Evolutionary conservation across 2,797 vertebrate species (phyloP), one percentile per base, ranked within the genome.

Genomic region (Haliaeetus vocifer): DNA sequence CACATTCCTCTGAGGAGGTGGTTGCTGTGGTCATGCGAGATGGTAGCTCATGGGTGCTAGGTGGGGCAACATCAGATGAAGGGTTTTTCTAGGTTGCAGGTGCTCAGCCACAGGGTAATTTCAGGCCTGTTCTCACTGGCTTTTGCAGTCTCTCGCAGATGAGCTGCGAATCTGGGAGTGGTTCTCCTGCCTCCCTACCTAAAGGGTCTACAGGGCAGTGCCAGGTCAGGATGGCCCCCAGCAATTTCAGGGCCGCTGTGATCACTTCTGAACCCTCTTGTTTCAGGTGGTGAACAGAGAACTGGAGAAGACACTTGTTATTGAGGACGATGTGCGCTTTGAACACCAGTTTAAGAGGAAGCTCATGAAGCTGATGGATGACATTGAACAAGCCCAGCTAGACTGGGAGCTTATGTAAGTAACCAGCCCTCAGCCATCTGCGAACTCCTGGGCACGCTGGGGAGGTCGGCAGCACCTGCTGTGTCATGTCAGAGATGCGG

Each of bases 341-440:
- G 99, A 99, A 85, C 98, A 99, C 94, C 98, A 99, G 95, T 99
- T 99, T 94, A 99, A 99, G 95, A 98, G 97, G 73, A 98, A 98
- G 73, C 96, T 99, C 31, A 93, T 98, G 96, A 98, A 98, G 88
- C 98, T 99, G 90, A 99, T 99, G 99, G 98, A 98, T 7, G 98
- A 99, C 86, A 95, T 98, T 8, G 96, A 98, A 73, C 98, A 96
- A 89, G 94, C 98, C 91, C 98, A 98, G 97, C 98, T 99, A 95
- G 98, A 99, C 96, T 99, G 99, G 99, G 99, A 99, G 89, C 98
- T 99, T 77, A 99, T 99, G 99, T 99, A 97, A 99, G 98, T 98
- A 42, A n/a, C 31, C 35, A 44, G 26, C 31, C 11, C 74, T 76
- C 20, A 10, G 55, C 40, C 63, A 33, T 2, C 37, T 67, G 42